Evolutionary conservation across 1,140 invertebrate genomes (phyloP), one percentile per base, ranked within the genome.

Genomic region (Drosophila asahinai): DNA sequence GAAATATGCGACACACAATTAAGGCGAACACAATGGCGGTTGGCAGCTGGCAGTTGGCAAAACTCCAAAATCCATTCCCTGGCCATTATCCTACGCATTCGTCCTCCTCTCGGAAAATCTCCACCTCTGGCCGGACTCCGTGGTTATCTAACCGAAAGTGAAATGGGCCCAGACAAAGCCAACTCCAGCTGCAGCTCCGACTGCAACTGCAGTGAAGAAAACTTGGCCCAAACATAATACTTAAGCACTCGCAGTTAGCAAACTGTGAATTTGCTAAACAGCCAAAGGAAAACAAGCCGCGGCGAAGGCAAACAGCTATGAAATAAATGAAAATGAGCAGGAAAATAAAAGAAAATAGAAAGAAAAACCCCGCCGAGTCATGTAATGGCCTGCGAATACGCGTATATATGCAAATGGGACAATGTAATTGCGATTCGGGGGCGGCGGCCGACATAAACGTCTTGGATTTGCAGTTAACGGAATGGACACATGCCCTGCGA

Each of bases 231-330:
- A 80, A 86, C 55, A 87, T 65, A 73, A 83, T 78, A 84, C 66
- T 81, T 75, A 75, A 71, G 73, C 65, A 75, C 43, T 81, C 60
- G 81, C 43, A 78, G 78, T 84, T 89, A 90, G 83, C 84, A 89
- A 90, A 84, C 84, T 90, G 84, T 70, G 81, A 89, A 89, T 81
- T 89, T 89, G 81, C 72, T 81, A 90, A 87, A 81, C 77, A 72
- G 52, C 66, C 64, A 84, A 66, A 68, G 51, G 63, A 67, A 87
- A 57, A 57, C 54, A 57, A 40, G 36, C 54, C 54, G 36, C 8
- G 36, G 54, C 54, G 6, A 38, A 40, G 57, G 54, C 52, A 84
- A 89, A 78, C 72, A 78, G 72, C 76, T 62, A 65, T 52, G 54
- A 49, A 62, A 55, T 74, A 82, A 82, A 68, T 49, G 67, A 66